Percentiles rank a stretch among this genome's conserved stretches.
phyloP scores from a whole-genome alignment of 35 echinoderm and acorn worm genomes.

The Stichopus chloronotus region DNA sequence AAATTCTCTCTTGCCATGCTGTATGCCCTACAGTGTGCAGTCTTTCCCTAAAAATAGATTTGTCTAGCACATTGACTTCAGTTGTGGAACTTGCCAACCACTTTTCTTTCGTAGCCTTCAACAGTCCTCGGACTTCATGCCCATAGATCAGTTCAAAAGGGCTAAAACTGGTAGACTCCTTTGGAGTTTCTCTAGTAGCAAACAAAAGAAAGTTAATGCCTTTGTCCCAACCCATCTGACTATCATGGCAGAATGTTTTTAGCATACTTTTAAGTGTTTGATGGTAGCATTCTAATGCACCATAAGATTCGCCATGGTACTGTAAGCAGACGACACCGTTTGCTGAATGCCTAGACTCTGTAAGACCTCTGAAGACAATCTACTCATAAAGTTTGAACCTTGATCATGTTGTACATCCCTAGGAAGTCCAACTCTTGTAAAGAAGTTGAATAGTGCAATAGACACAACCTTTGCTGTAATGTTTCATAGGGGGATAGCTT shows the following conservation, averaged over 20 bases:
- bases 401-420: constrained; percentile 25
- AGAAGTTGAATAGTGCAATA: neutral
- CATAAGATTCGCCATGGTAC: constrained; percentile 68
- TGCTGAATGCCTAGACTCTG: constrained; percentile 18
- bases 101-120: neutral
- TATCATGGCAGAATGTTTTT: constrained; percentile 55
- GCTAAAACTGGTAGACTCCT: constrained; percentile 69
- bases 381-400: constrained; percentile 41
- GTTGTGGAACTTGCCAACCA: neutral
- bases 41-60: neutral
- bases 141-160: constrained; percentile 8
- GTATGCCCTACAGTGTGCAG: neutral
- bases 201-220: too few species aligned
- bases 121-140: neutral
- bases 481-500: neutral
- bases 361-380: constrained; percentile 22
- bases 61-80: neutral
- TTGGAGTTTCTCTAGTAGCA: constrained; percentile 60
- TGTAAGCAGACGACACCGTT: constrained; percentile 14
- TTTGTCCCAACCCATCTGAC: constrained; percentile 49
- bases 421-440: neutral
- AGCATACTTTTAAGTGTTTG: constrained; percentile 56
- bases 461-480: neutral
- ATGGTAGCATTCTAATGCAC: too few species aligned
- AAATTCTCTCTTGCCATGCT: too few species aligned